Base-by-base conservation (phyloP, 2,113 vertebrate genomes). In the Pontoporia blainvillei region DNA sequence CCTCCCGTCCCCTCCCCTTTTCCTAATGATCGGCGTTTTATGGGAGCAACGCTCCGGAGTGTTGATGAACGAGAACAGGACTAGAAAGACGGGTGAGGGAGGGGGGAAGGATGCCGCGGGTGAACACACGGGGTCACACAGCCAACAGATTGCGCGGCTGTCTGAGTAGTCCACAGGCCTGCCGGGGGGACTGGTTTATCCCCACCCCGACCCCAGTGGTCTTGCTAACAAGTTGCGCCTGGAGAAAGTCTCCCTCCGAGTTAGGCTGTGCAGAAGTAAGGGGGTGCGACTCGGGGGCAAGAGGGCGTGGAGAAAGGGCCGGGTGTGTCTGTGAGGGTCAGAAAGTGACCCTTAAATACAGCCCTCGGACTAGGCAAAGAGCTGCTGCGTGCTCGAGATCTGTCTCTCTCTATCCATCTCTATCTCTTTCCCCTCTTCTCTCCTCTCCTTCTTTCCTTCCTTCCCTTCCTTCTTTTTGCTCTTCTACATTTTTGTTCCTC, bases 21-120 rank as follows among this genome's bases (percentile, higher is more conserved):
- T 78, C 90, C 92, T 92, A 66, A 93, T 90, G 91, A 57, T 83
- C 76, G 0, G 88, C 36, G 31, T 89, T 87, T 95, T 93, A 91
- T 94, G 97, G 76, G 73, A 75, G 46, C 91, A 81, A 34, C 9
- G 73, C 92, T 97, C 73, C 91, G 1, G 73, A 78, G 76, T 75
- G 9, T 86, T 93, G 94, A 95, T 18, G 49, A 95, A 96, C 64
- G 84, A 64, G 78, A 72, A 39, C 49, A 88, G 64, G 62, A 44
- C 94, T 29, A 20, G 94, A 34, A 87, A 93, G 91, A 46, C 7
- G 10, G 46, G 10, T 21, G n/a, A 41, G 21, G 44, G 71, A 82
- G 21, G 39, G 67, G n/a, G 62, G 39, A 18, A 31, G 52, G 73
- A 1, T n/a, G 69, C 75, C 3, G 12, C 27, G 69, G 29, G 59